These are phyloP conservation scores for Catocala nupta DNA, from an alignment of 2,888 invertebrate genomes.

Conservation along the genomic window DNA sequence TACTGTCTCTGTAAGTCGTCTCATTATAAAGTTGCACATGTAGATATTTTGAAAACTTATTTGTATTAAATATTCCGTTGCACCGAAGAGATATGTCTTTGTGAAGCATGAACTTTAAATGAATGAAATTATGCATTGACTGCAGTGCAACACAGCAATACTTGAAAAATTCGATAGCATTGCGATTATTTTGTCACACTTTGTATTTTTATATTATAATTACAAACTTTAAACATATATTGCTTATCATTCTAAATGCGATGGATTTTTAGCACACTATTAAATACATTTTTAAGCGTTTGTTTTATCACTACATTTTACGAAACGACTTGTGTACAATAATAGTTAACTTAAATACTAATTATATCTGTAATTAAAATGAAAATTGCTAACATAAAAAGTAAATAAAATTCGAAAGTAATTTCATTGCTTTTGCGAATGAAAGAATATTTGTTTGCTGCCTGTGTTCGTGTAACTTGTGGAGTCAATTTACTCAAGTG, in stretches of 20 bases:
- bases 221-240: neutral
- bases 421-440: neutral
- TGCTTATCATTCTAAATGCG: neutral
- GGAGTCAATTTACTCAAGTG: slow-evolving; percentile 14
- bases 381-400: too few relatives aligned
- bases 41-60: too few relatives aligned
- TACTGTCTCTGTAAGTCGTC: too few relatives aligned
- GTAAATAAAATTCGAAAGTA: neutral
- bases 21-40: too few relatives aligned
- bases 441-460: neutral
- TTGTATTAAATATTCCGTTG: too few relatives aligned
- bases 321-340: neutral
- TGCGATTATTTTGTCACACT: slow-evolving; percentile 12
- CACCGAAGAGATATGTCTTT: too few relatives aligned
- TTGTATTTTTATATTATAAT: neutral
- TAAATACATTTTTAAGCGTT: neutral
- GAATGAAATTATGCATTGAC: too few relatives aligned
- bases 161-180: neutral
- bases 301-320: neutral
- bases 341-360: too few relatives aligned
- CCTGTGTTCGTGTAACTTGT: neutral
- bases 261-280: neutral
- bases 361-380: too few relatives aligned
- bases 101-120: too few relatives aligned
- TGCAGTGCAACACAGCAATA: neutral